phyloP scores from a whole-genome alignment of 2,113 vertebrate genomes.

The Anguilla rostrata region DNA sequence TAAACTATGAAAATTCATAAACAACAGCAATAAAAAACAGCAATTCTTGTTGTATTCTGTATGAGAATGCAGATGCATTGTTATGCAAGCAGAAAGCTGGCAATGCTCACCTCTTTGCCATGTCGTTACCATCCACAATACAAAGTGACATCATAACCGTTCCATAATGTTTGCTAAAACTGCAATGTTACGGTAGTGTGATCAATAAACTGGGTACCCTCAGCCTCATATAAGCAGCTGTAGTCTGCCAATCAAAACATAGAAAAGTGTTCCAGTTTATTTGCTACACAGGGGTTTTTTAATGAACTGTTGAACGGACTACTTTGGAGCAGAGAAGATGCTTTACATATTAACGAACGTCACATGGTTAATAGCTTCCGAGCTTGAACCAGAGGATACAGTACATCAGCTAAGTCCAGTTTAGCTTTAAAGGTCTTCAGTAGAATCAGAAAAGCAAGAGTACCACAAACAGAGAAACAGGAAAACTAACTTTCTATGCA shows the following conservation, averaged over 20 bases:
- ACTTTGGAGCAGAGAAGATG: neutral
- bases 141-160: neutral
- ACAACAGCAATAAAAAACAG: neutral
- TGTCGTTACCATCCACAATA: neutral
- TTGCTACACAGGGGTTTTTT: neutral
- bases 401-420: neutral
- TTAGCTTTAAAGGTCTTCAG: neutral
- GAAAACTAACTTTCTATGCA: neutral
- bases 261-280: neutral
- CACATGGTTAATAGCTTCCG: neutral
- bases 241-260: neutral
- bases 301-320: neutral
- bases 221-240: neutral
- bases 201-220: neutral
- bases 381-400: neutral
- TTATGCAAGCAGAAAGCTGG: neutral
- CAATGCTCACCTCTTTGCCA: neutral
- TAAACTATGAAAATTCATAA: neutral
- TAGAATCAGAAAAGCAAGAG: neutral
- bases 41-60: neutral
- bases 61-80: neutral
- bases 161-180: neutral
- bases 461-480: neutral
- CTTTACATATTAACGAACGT: neutral
- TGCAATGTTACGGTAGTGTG: neutral